Conservation (phyloP, 2,888 invertebrate species). For the Drosophila hamatofila region DNA sequence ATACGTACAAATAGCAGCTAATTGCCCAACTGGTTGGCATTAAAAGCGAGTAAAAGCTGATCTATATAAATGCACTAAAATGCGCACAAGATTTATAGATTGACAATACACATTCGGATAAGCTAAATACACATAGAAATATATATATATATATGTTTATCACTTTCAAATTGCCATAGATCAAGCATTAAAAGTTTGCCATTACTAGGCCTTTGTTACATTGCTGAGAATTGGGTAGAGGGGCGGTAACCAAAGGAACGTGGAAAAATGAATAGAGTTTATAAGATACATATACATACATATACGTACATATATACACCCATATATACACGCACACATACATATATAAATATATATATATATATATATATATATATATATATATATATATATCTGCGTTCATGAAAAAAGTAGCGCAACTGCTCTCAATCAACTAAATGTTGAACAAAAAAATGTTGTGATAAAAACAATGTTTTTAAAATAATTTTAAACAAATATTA, state of each 20-base stretch:
- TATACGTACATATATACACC: neutral
- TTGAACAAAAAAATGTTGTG: neutral
- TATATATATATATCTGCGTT: neutral
- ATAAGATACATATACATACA: neutral
- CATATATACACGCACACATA: neutral
- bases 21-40: constrained; percentile 8
- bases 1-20: constrained; percentile 2
- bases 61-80: constrained; percentile 1
- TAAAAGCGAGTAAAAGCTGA: neutral
- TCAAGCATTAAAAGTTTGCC: neutral
- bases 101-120: neutral
- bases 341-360: neutral
- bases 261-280: neutral
- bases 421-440: neutral
- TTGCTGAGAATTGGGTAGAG: neutral
- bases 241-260: neutral
- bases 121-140: neutral
- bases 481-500: neutral
- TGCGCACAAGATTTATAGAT: neutral
- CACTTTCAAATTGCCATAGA: neutral
- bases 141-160: neutral
- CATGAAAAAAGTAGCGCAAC: neutral
- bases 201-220: neutral
- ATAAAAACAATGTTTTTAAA: neutral
- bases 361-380: neutral